Evolutionary conservation across 2,888 invertebrate genomes (phyloP).

Genomic region (Ferdinandea cuprea): DNA sequence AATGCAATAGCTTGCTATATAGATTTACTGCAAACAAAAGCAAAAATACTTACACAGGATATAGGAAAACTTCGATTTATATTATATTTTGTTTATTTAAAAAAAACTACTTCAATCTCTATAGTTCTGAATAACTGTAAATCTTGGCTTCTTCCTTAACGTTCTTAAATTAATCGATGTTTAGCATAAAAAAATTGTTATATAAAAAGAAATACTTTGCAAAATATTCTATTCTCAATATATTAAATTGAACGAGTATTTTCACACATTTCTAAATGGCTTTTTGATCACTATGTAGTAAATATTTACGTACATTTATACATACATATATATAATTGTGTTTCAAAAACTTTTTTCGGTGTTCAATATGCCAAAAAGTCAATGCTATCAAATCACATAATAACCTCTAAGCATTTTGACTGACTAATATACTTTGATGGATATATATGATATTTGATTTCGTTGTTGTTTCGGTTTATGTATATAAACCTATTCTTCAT

Average conservation of each 20-base stretch:
- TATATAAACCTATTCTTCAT: neutral
- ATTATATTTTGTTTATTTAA: constrained; percentile 7
- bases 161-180: constrained; percentile 57
- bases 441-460: constrained; percentile 14
- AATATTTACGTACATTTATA: constrained; percentile 26
- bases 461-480: constrained; percentile 1
- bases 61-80: neutral
- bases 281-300: constrained; percentile 66
- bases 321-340: constrained; percentile 43
- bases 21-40: neutral
- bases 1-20: constrained; percentile 47
- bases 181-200: constrained; percentile 41
- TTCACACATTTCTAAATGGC: constrained; percentile 46
- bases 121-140: constrained; percentile 29
- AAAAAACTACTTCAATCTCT: constrained; percentile 39
- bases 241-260: constrained; percentile 41
- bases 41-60: neutral
- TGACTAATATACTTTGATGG: constrained; percentile 19
- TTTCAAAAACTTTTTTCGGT: constrained; percentile 53
- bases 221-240: constrained; percentile 53
- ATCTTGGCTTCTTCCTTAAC: constrained; percentile 56
- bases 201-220: constrained; percentile 20
- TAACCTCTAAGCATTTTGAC: constrained; percentile 52
- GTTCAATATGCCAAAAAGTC: constrained; percentile 55
- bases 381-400: constrained; percentile 53